These are phyloP conservation scores for Pomatostomus ruficeps DNA, from an alignment of 2,113 vertebrate species.

Conservation along the genomic window DNA sequence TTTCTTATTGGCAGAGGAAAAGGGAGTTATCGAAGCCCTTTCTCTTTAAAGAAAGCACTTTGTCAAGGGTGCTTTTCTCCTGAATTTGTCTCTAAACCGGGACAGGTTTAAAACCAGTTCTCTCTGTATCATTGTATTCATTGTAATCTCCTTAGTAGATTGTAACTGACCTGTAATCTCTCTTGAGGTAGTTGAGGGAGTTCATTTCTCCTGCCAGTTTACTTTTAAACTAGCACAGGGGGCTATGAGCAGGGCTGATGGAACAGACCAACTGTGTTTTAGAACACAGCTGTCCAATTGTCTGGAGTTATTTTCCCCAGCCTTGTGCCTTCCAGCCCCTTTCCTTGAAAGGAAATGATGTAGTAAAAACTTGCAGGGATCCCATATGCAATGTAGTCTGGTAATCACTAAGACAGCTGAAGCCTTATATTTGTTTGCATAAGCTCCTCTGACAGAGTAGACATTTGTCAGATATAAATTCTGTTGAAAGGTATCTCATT, in stretches of 20 bases:
- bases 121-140: neutral
- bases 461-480: neutral
- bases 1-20: too few species aligned
- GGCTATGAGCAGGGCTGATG: neutral
- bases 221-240: neutral
- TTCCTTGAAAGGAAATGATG: neutral
- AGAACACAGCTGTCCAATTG: constrained; percentile 13
- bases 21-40: too few species aligned
- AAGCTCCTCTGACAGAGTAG: neutral
- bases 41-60: too few species aligned
- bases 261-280: neutral
- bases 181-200: neutral
- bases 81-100: too few species aligned
- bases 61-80: too few species aligned
- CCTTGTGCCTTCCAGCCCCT: neutral
- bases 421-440: neutral
- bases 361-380: neutral
- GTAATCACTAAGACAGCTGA: neutral
- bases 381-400: neutral
- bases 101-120: neutral
- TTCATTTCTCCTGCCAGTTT: neutral
- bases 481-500: neutral
- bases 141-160: neutral
- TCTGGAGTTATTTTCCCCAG: constrained; percentile 29
- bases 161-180: neutral